Evolutionary conservation across 2,888 invertebrate genomes (phyloP).

Genomic region (Conus canariensis): DNA sequence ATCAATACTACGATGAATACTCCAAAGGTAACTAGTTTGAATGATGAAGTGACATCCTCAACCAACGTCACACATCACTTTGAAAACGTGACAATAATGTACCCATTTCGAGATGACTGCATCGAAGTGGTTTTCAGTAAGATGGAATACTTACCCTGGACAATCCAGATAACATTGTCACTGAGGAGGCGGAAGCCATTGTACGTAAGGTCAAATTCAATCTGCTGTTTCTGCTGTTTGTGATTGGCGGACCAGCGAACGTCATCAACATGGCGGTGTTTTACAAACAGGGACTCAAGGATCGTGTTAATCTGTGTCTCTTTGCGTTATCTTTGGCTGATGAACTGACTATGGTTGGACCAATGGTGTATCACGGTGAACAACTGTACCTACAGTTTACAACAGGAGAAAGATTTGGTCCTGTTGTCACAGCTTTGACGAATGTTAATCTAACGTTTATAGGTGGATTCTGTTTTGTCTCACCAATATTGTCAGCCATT

Average conservation of each 20-base stretch:
- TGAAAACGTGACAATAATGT: too few species aligned
- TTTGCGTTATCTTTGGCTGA: constrained; percentile 1
- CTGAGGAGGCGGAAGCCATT: not conserved
- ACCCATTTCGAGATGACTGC: too few species aligned
- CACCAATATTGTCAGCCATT: not conserved
- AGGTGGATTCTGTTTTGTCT: not conserved
- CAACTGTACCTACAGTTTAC: not conserved
- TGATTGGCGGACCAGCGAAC: constrained; percentile 25
- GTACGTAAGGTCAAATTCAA: not conserved
- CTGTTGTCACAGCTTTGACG: not conserved
- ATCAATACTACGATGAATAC: too few species aligned
- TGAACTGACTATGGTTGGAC: not conserved
- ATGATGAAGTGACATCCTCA: too few species aligned
- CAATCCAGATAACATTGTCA: not conserved
- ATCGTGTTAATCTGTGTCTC: constrained; percentile 15
- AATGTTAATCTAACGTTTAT: not conserved
- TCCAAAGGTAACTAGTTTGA: too few species aligned
- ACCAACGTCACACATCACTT: too few species aligned
- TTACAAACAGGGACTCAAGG: constrained; percentile 9
- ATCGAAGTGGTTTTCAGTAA: not conserved
- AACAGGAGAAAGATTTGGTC: not conserved
- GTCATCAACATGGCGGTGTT: constrained; percentile 32
- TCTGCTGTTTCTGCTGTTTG: not conserved
- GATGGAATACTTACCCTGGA: constrained; percentile 2
- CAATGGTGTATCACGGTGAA: not conserved